Evolutionary conservation across 2,113 vertebrate genomes (phyloP).

Genomic region (Sminthopsis crassicaudata): DNA sequence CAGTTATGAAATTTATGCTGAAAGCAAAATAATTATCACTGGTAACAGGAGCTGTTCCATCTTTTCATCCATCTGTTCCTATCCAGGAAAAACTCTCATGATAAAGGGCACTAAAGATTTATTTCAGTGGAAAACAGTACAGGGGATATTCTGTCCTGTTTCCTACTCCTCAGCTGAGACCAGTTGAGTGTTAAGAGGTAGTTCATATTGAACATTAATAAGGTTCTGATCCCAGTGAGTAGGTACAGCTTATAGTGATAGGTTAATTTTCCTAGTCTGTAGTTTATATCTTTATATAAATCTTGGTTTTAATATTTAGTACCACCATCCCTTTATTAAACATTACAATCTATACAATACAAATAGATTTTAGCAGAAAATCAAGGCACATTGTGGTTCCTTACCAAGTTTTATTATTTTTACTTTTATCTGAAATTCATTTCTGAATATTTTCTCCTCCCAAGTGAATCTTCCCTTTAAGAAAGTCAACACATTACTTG

Average conservation of each 20-base stretch:
- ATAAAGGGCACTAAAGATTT: neutral
- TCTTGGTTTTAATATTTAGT: neutral
- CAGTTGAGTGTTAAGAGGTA: neutral
- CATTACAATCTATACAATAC: neutral
- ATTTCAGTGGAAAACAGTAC: neutral
- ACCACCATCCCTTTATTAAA: neutral
- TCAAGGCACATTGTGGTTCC: neutral
- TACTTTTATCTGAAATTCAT: too few relatives aligned
- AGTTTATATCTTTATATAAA: neutral
- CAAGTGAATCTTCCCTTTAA: too few relatives aligned
- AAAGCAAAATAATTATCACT: neutral
- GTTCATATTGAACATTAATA: neutral
- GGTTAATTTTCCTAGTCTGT: neutral
- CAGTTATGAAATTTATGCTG: neutral
- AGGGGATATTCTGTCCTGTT: neutral
- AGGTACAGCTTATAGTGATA: neutral
- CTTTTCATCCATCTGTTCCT: constrained; percentile 7
- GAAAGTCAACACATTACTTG: too few relatives aligned
- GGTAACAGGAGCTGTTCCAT: neutral
- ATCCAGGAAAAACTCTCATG: neutral
- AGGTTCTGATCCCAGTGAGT: neutral
- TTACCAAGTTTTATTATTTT: too few relatives aligned
- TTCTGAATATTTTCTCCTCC: too few relatives aligned
- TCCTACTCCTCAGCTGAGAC: neutral
- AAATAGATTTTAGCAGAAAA: neutral